These are phyloP conservation scores for Heliconius hermathena DNA, from an alignment of 1,140 invertebrate species.

Conservation along the genomic window DNA sequence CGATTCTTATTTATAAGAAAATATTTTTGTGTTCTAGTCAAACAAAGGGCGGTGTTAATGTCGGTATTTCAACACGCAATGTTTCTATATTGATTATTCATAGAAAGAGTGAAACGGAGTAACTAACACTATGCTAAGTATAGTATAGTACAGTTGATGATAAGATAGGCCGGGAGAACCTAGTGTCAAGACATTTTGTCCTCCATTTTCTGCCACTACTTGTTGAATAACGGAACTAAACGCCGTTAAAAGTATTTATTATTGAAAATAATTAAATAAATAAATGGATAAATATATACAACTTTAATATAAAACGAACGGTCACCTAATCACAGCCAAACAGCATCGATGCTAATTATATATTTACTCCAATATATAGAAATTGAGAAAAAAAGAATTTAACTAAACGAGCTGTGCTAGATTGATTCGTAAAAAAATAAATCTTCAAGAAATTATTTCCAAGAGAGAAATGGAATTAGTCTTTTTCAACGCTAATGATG, in stretches of 20 bases:
- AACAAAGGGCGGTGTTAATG: not conserved
- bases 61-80: not conserved
- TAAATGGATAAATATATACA: not conserved
- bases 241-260: not conserved
- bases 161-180: not conserved
- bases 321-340: not conserved
- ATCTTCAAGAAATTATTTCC: not conserved
- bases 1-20: not conserved
- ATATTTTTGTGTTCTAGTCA: not conserved
- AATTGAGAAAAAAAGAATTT: not conserved
- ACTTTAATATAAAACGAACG: not conserved
- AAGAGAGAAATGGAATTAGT: not conserved
- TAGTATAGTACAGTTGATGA: no score
- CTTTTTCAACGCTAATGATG: slow-evolving; percentile 1
- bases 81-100: no score
- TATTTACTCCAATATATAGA: not conserved
- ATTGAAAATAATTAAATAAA: not conserved
- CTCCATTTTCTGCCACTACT: no score
- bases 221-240: no score
- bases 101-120: no score
- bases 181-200: not conserved
- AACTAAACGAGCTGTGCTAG: not conserved
- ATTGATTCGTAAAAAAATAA: not conserved
- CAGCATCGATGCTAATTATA: not conserved
- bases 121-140: no score